phyloP scores from a whole-genome alignment of 2,888 invertebrate species.

The Drosophila engyochracea region DNA sequence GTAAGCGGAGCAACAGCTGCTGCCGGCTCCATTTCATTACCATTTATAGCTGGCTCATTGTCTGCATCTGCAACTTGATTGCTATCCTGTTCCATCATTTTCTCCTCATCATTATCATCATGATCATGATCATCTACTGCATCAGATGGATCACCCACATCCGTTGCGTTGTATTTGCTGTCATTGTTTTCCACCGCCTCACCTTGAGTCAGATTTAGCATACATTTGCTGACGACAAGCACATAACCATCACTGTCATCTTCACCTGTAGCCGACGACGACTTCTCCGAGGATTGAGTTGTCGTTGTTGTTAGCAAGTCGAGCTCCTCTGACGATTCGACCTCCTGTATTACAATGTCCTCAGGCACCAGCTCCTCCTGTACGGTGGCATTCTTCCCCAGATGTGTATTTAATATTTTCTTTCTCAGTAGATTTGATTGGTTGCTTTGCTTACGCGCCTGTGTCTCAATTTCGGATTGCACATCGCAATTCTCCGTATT shows the following conservation, averaged over 20 bases:
- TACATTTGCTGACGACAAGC: conserved; percentile 21
- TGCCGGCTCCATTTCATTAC: not conserved
- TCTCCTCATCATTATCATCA: conserved; percentile 5
- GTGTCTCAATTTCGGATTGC: not conserved
- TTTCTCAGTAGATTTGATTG: not conserved
- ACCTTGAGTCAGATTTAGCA: conserved; percentile 12
- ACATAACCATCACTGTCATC: conserved; percentile 14
- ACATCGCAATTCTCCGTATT: not conserved
- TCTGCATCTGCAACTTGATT: conserved; percentile 3
- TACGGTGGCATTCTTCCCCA: not conserved
- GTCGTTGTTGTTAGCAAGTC: not conserved
- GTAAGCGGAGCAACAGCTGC: not conserved
- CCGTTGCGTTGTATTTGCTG: conserved; percentile 32
- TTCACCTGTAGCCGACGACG: not conserved
- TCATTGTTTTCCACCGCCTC: conserved; percentile 18
- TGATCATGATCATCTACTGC: conserved; percentile 9
- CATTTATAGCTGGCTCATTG: not conserved
- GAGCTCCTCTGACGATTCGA: not conserved
- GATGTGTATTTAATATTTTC: not conserved
- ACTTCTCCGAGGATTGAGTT: not conserved
- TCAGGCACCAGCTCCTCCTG: not conserved
- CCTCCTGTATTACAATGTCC: not conserved
- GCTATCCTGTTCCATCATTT: not conserved
- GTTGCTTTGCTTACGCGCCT: conserved; percentile 13
- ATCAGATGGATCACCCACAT: conserved; percentile 4